Evolutionary conservation across 2,888 invertebrate genomes (phyloP), one percentile per base, ranked within the genome.

Genomic region (Eupithecia exiguata): DNA sequence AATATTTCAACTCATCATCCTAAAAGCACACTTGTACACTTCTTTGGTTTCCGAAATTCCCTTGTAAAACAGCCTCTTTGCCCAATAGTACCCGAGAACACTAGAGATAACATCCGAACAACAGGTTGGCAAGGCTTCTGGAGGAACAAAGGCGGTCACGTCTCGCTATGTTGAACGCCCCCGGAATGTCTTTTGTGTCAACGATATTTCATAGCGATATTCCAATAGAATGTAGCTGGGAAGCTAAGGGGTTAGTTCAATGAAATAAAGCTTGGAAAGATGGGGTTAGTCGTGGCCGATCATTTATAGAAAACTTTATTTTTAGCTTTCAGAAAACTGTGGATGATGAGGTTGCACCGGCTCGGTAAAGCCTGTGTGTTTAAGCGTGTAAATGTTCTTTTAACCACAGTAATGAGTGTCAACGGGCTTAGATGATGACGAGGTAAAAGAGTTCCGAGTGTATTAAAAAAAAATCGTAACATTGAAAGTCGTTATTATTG

Each of bases 121-220:
- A 78, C 76, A 78, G 76, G 78, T 78, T 76, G 74, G 74, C 62
- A 14, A 78, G 71, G 76, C 73, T 69, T 72, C 74, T 67, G 69
- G 40, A 72, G 63, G 70, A 69, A 78, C 74, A 76, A 78, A 74
- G 71, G 67, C 74, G 74, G 69, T 67, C 77, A 71, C 70, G 72
- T 71, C 35, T 35, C 66, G 61, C 40, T 40, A 73, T 71, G 68
- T 68, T 63, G 69, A 74, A 71, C 58, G 63, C 69, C 69, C 4
- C 69, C 9, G 70, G 74, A 70, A 74, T 72, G 72, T 61, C 74
- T 72, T 74, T 74, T 70, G 46, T 68, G 69, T 68, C 69, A 63
- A 53, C 43, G 75, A 66, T 71, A 69, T 72, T 72, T 72, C 62
- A 72, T 36, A 61, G 43, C 43, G 58, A 65, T 66, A 21, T 38